Percentiles rank a stretch among this genome's conserved stretches.
These are phyloP conservation scores for Cydia pomonella DNA, from an alignment of 1,140 invertebrate genomes.

Conservation along the genomic window DNA sequence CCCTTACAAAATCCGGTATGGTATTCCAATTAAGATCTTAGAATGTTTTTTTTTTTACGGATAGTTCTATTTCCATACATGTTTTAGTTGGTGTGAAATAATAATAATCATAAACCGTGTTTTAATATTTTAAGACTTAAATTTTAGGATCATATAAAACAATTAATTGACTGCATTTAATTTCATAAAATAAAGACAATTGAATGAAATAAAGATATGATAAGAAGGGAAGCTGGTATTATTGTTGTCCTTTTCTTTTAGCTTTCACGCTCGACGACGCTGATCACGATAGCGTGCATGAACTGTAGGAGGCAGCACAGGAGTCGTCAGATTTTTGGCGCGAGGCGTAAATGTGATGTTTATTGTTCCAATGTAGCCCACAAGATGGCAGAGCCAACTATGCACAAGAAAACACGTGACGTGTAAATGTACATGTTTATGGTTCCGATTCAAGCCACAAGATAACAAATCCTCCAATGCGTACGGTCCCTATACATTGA, in stretches of 20 bases:
- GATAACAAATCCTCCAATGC: no score
- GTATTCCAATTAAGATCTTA: neutral
- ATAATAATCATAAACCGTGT: neutral
- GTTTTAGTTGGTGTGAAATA: neutral
- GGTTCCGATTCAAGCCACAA: no score
- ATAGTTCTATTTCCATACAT: conserved; percentile 4
- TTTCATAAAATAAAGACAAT: conserved; percentile 27
- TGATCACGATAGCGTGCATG: no score
- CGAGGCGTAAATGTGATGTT: no score
- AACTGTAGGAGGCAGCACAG: no score
- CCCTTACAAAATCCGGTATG: neutral
- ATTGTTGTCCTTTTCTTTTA: neutral
- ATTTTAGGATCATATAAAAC: conserved; percentile 17
- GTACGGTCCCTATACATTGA: no score
- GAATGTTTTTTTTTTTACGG: neutral
- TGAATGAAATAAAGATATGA: conserved; percentile 22
- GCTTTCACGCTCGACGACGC: no score
- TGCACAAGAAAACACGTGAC: no score
- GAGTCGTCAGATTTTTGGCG: no score
- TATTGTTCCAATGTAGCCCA: no score
- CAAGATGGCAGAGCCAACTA: no score
- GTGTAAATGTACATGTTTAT: no score
- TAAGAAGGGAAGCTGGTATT: conserved; percentile 1
- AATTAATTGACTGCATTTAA: conserved; percentile 32
- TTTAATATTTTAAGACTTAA: neutral